These are phyloP conservation scores for Timema podura DNA, from an alignment of 2,888 invertebrate species.

Conservation along the genomic window DNA sequence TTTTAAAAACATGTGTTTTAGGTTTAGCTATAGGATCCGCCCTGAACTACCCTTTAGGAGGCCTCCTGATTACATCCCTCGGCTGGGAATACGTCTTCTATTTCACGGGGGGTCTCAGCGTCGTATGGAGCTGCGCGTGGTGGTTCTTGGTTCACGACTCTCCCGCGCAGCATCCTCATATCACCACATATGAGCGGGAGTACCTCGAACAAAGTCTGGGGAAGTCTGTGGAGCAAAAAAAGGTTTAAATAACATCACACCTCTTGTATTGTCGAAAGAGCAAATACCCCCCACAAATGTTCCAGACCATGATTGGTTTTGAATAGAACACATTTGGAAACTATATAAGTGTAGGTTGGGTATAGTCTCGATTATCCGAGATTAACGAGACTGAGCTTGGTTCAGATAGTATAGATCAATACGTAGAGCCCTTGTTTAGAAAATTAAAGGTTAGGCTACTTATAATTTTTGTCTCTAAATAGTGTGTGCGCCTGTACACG, in stretches of 20 bases:
- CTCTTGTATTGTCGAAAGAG: too few species aligned
- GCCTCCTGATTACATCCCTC: conserved; percentile 40
- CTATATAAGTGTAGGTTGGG: too few species aligned
- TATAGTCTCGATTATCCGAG: too few species aligned
- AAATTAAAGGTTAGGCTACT: too few species aligned
- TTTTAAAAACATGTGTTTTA: conserved; percentile 31
- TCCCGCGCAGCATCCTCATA: conserved; percentile 39
- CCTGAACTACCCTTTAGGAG: conserved; percentile 44
- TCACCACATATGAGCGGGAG: conserved; percentile 36
- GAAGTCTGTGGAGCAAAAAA: conserved; percentile 14
- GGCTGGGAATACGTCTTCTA: conserved; percentile 49
- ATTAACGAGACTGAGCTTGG: too few species aligned
- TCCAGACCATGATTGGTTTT: too few species aligned
- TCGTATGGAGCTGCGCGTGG: conserved; percentile 44
- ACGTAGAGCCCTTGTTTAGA: too few species aligned
- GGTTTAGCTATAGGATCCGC: conserved; percentile 51
- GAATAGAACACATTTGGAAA: too few species aligned
- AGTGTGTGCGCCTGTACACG: too few species aligned
- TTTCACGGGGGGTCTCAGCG: conserved; percentile 35
- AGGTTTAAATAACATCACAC: conserved; percentile 3
- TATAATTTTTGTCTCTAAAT: too few species aligned
- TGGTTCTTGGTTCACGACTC: conserved; percentile 36
- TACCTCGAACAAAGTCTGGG: conserved; percentile 32
- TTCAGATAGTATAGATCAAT: too few species aligned
- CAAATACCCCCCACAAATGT: too few species aligned